Conservation (phyloP, 2,797 vertebrate species). For the Bufotes viridis region DNA sequence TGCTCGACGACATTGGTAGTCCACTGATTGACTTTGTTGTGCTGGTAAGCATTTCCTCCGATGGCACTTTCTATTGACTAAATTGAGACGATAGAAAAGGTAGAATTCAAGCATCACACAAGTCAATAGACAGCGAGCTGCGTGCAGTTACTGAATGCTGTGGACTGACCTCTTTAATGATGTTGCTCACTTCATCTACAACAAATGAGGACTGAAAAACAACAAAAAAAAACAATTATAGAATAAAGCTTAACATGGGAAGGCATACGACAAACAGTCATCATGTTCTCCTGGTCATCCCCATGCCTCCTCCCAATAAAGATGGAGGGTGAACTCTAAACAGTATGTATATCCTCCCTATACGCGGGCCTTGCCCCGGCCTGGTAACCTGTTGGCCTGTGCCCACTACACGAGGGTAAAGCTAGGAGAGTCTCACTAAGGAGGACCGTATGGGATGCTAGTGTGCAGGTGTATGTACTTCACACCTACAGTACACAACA, state of each 20-base stretch:
- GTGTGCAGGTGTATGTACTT: too few relatives aligned
- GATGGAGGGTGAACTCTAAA: neutral
- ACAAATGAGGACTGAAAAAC: slow-evolving; percentile 82
- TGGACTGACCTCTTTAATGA: slow-evolving; percentile 88
- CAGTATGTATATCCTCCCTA: neutral
- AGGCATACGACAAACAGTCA: neutral
- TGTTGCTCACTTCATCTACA: slow-evolving; percentile 89
- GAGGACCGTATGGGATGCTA: too few relatives aligned
- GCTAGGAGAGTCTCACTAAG: neutral
- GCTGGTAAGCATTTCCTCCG: slow-evolving; percentile 88
- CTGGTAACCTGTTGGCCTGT: neutral
- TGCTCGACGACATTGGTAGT: slow-evolving; percentile 88
- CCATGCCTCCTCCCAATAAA: neutral
- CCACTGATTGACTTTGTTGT: slow-evolving; percentile 94
- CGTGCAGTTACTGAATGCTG: neutral
- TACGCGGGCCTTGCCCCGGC: neutral
- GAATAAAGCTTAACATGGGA: neutral
- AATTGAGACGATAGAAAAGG: neutral
- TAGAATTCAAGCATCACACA: neutral
- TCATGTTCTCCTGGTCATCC: neutral
- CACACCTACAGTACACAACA: too few relatives aligned
- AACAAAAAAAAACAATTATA: neutral
- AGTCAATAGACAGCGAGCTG: too few relatives aligned
- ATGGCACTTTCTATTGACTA: slow-evolving; percentile 89
- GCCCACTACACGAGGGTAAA: neutral